Conservation (phyloP, 2,888 invertebrate species). For the Drosophila multiciliata region DNA sequence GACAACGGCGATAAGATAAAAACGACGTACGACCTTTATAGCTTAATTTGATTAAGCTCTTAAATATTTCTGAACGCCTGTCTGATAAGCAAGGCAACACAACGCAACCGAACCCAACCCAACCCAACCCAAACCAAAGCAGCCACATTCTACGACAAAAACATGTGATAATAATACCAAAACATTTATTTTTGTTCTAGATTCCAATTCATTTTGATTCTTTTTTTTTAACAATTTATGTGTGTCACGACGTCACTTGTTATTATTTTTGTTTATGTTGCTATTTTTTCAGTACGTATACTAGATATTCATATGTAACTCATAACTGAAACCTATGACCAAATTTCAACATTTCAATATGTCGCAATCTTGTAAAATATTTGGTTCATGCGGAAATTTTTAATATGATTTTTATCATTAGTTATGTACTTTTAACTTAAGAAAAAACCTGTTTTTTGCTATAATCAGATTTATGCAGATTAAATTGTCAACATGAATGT, state of each 20-base stretch:
- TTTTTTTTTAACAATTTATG: conserved; percentile 22
- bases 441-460: neutral
- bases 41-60: conserved; percentile 81
- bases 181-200: conserved; percentile 42
- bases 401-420: conserved; percentile 1
- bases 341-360: conserved; percentile 3
- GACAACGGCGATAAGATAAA: conserved; percentile 71
- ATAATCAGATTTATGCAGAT: neutral
- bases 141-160: conserved; percentile 28
- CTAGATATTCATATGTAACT: conserved; percentile 6
- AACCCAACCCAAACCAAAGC: conserved; percentile 24
- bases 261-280: conserved; percentile 14
- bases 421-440: neutral
- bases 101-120: conserved; percentile 13
- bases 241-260: conserved; percentile 27
- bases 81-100: conserved; percentile 59
- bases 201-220: conserved; percentile 18
- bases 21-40: conserved; percentile 78
- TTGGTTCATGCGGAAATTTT: conserved; percentile 8
- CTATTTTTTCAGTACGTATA: conserved; percentile 5
- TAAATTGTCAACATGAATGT: neutral
- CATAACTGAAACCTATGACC: conserved; percentile 3
- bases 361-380: conserved; percentile 10
- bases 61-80: conserved; percentile 70
- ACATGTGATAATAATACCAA: conserved; percentile 55